Conservation (phyloP, 2,113 vertebrate species). For the Siniperca knerii region DNA sequence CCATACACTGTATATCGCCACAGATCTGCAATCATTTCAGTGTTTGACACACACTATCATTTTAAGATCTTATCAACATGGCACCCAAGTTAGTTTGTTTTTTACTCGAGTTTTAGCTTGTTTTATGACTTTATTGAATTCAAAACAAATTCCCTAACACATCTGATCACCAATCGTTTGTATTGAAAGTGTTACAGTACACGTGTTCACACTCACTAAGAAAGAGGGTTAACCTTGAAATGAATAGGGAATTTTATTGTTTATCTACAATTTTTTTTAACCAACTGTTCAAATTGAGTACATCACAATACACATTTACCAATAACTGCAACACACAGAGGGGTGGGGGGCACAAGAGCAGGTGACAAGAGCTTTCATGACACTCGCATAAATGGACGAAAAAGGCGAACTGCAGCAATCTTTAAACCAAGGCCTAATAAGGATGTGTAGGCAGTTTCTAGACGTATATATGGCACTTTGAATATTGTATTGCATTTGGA, state of each 20-base stretch:
- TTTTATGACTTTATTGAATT: not conserved
- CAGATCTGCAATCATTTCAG: conserved; percentile 45
- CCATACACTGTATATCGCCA: conserved; percentile 48
- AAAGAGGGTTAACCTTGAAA: conserved; percentile 74
- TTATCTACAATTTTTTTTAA: conserved; percentile 73
- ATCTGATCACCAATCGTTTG: not conserved
- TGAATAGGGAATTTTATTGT: conserved; percentile 77
- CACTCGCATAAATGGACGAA: conserved; percentile 77
- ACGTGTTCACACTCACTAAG: conserved; percentile 67
- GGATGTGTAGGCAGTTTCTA: conserved; percentile 85
- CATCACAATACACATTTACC: conserved; percentile 79
- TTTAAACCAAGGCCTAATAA: conserved; percentile 84
- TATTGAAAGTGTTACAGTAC: conserved; percentile 66
- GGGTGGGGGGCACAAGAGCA: conserved; percentile 53
- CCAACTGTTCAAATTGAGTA: conserved; percentile 77
- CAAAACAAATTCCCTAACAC: not conserved
- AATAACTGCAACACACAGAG: conserved; percentile 74
- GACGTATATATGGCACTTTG: conserved; percentile 84
- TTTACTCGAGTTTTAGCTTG: not conserved
- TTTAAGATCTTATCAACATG: conserved; percentile 9
- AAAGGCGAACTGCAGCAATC: conserved; percentile 81
- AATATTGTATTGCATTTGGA: conserved; percentile 84
- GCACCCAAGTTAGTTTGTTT: not conserved
- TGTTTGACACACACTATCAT: conserved; percentile 32
- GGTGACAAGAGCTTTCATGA: conserved; percentile 76